Conservation (phyloP, 2,113 vertebrate species). For the Chloropsis hardwickii region DNA sequence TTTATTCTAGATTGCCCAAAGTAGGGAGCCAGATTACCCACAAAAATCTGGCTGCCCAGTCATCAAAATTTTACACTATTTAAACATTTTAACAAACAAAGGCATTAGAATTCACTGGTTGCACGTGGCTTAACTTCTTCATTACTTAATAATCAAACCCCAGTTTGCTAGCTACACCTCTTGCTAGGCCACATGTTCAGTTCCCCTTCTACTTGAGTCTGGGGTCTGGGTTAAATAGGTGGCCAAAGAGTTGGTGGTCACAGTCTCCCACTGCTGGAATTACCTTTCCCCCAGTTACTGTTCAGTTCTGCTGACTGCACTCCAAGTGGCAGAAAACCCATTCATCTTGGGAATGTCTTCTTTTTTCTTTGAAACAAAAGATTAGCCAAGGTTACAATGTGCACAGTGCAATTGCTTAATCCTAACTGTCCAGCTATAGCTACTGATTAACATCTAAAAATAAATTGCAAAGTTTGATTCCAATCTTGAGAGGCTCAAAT, state of each 20-base stretch:
- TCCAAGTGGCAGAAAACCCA: neutral
- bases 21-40: neutral
- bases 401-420: neutral
- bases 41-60: rapidly evolving
- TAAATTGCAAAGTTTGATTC: neutral
- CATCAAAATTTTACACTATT: neutral
- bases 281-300: neutral
- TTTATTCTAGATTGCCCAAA: neutral
- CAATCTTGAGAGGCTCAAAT: neutral
- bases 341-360: neutral
- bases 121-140: neutral
- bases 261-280: neutral
- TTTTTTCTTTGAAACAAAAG: neutral
- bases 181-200: neutral
- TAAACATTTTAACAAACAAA: neutral
- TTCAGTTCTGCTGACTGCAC: neutral
- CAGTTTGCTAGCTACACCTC: neutral
- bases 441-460: neutral
- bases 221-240: neutral
- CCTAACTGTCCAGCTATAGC: neutral
- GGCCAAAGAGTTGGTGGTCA: neutral
- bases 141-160: neutral
- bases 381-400: neutral
- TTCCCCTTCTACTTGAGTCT: neutral
- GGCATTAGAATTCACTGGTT: neutral